Base-by-base conservation (phyloP, 92 coral and sea anemone species). In the Epizoanthus fatuus region DNA sequence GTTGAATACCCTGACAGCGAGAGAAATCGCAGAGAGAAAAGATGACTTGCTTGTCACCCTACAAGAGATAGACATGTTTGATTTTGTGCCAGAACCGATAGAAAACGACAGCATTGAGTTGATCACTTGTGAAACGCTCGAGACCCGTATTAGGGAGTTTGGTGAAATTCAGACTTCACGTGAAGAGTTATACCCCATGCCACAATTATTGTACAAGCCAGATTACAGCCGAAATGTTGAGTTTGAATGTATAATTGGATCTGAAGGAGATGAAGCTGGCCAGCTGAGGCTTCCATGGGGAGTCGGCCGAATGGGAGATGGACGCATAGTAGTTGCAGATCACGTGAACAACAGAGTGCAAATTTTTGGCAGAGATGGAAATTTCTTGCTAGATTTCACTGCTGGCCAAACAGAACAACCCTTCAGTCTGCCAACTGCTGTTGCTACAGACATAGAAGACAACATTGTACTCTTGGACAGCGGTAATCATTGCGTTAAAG, bases 241-340 rank as follows among this genome's bases (percentile, higher is more conserved):
- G 54, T 39, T 69, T 47, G 74, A 47, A 39, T 37, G 67, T 69
- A 37, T 64, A 55, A 73, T 84, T 69, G 88, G 92, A 13, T 57
- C 53, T 35, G 72, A 62, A 44, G 89, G 90, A 1, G 62, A 60
- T 32, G 81, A 73, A 25, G 63, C 56, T 13, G 74, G 92, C 22
- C 81, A 83, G 22, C 59, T 91, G 22, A 51, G 66, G 68, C 94
- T 91, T 20, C 94, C 94, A 15, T 88, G 92, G 94, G 94, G 94
- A 19, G 94, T 91, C 16, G 84, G 89, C 79, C 55, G 65, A 25
- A 73, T 83, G n/a, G 75, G 29, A 12, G 80, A 82, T 55, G 86
- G 85, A 75, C 69, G 58, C 63, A 84, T 91, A 25, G 73, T 84
- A 10, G 92, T 91, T 35, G 92, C 94, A 62, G 94, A 91, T 85